These are phyloP conservation scores for Aleadryas rufinucha DNA, from an alignment of 2,113 vertebrate genomes.

Conservation along the genomic window DNA sequence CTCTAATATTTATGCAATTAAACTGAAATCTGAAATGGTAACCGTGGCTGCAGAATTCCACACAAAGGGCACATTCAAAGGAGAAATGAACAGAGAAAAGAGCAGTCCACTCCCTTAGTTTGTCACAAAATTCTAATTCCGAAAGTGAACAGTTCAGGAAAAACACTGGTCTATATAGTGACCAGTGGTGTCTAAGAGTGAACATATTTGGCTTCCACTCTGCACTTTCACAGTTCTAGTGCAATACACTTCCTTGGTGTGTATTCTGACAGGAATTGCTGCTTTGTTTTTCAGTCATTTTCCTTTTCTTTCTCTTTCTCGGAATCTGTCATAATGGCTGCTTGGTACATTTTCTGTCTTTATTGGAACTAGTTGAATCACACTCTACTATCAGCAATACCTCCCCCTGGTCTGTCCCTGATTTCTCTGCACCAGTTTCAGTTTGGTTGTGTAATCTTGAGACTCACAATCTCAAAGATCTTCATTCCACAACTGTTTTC, in stretches of 20 bases:
- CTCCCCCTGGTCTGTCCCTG: background rate
- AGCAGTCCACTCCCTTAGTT: background rate
- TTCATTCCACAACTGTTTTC: background rate
- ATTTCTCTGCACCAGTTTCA: background rate
- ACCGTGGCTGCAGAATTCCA: background rate
- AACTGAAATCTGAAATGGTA: background rate
- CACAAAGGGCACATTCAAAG: background rate
- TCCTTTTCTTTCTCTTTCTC: background rate
- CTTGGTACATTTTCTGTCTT: background rate
- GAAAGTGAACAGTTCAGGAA: background rate
- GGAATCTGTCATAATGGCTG: background rate
- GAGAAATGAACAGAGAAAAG: background rate
- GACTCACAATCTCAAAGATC: background rate
- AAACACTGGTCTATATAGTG: background rate
- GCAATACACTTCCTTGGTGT: background rate
- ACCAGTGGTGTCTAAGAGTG: background rate
- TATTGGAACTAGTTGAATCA: background rate
- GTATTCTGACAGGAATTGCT: background rate
- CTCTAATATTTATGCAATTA: background rate
- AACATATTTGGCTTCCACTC: background rate
- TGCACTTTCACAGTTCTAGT: background rate
- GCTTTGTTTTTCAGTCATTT: background rate
- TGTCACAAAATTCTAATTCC: background rate
- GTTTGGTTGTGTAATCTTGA: background rate
- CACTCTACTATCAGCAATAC: background rate